Evolutionary conservation across 2,113 vertebrate genomes (phyloP), one percentile per base, ranked within the genome.

Genomic region (Paracyprichromis sp.): DNA sequence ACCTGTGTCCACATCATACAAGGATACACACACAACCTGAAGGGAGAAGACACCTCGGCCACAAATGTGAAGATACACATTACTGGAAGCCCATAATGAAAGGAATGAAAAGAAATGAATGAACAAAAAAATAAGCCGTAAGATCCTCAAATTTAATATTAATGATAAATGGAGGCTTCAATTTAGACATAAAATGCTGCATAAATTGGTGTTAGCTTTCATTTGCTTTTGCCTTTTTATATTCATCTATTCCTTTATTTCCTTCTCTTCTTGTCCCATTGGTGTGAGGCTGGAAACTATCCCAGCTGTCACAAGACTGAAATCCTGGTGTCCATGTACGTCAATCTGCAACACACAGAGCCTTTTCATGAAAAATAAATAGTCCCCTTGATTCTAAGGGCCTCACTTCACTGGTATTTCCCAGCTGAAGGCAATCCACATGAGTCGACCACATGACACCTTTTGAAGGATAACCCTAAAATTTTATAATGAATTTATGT

Each of bases 41-140:
- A 50, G 45, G 6, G 14, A 29, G 71, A 29, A 47, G 43, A 47
- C 6, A 76, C 43, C n/a, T 73, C 1, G 0, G 13, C 69, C 9
- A 73, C 8, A 73, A 45, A 73, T 45, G 40, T 45, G 21, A 26
- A 45, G 38, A 10, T 26, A 4, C 2, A 12, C 9, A 47, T 50
- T 12, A 19, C 43, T 45, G 4, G 43, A 11, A 7, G 9, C 14
- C 24, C 40, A 47, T 0, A 76, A 76, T 76, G 24, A 78, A 31
- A 78, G 29, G 17, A 8, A 78, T 45, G 0, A 47, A 29, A 0
- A 50, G 1, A 19, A 76, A 3, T 50, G 26, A 19, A 50, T 19
- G 2, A 50, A 50, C 47, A 43, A 63, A 59, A 34, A 3, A 4
- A 34, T 1, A 19, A 11, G 6, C 16, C 0, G 2, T 61, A 34